Evolutionary conservation across 2,797 vertebrate genomes (phyloP).

Genomic region (Zonotrichia albicollis): DNA sequence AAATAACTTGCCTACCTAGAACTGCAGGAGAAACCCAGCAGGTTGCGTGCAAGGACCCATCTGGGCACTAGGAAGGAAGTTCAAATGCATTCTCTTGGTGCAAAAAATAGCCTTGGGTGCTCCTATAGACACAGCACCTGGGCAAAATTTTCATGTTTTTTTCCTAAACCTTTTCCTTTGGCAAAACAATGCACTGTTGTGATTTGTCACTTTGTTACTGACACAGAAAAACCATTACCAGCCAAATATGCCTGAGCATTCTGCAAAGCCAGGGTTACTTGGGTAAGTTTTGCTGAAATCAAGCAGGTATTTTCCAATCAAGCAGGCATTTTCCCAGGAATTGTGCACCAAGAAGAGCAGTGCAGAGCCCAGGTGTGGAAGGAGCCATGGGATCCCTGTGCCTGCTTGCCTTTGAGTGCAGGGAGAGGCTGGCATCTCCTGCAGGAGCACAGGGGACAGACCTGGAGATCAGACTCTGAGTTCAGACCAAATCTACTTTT

Average conservation of each 20-base stretch:
- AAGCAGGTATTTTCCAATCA: not conserved
- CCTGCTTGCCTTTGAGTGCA: not conserved
- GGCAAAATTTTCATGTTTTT: not conserved
- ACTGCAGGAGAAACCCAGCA: not conserved
- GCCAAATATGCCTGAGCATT: not conserved
- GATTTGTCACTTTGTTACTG: not conserved
- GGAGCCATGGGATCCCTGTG: accelerated
- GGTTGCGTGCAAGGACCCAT: not conserved
- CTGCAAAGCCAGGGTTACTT: not conserved
- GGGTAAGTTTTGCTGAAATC: not conserved
- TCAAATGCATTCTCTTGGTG: not conserved
- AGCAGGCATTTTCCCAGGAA: not conserved
- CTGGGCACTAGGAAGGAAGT: not conserved
- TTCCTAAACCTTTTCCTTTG: not conserved
- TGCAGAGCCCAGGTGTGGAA: not conserved
- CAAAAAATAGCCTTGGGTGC: not conserved
- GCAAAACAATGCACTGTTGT: not conserved
- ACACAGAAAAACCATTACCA: not conserved
- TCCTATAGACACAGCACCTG: not conserved
- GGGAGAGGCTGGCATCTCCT: not conserved
- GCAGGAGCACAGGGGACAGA: not conserved
- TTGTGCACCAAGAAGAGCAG: not conserved
- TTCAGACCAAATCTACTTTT: not conserved
- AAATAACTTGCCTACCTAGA: not conserved
- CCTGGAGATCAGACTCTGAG: not conserved